These are phyloP conservation scores for Lacanobia oleracea DNA, from an alignment of 2,888 invertebrate species.

Conservation along the genomic window DNA sequence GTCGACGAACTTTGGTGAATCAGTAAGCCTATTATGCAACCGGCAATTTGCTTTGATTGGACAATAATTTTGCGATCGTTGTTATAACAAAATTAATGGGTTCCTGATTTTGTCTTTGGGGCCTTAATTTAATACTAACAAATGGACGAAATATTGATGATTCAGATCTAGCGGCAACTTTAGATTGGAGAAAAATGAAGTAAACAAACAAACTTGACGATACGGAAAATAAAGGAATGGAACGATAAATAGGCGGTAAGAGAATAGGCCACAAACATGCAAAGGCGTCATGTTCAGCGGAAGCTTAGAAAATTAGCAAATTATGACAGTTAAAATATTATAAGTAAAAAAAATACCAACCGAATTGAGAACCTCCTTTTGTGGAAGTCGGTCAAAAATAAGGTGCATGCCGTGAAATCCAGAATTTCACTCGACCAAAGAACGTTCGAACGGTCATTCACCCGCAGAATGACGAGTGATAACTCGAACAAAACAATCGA, in stretches of 20 bases:
- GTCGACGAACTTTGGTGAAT: slow-evolving; percentile 33
- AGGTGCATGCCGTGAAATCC: too few species aligned
- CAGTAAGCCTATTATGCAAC: slow-evolving; percentile 35
- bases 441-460: too few species aligned
- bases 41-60: slow-evolving; percentile 22
- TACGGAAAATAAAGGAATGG: too few species aligned
- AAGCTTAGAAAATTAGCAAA: neutral
- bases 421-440: too few species aligned
- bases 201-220: neutral
- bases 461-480: too few species aligned
- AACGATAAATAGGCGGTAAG: too few species aligned
- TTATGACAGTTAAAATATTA: neutral
- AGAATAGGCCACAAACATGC: too few species aligned
- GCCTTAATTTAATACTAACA: slow-evolving; percentile 5
- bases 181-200: neutral
- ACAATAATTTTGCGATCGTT: slow-evolving; percentile 33
- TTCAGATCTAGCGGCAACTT: neutral
- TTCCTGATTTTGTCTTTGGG: slow-evolving; percentile 9
- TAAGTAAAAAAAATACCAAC: too few species aligned
- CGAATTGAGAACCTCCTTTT: too few species aligned
- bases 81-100: slow-evolving; percentile 18
- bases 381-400: too few species aligned
- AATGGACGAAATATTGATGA: slow-evolving; percentile 5
- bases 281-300: too few species aligned
- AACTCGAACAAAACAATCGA: neutral